These are phyloP conservation scores for Nomada goodeniana DNA, from an alignment of 2,888 invertebrate species.

Conservation along the genomic window DNA sequence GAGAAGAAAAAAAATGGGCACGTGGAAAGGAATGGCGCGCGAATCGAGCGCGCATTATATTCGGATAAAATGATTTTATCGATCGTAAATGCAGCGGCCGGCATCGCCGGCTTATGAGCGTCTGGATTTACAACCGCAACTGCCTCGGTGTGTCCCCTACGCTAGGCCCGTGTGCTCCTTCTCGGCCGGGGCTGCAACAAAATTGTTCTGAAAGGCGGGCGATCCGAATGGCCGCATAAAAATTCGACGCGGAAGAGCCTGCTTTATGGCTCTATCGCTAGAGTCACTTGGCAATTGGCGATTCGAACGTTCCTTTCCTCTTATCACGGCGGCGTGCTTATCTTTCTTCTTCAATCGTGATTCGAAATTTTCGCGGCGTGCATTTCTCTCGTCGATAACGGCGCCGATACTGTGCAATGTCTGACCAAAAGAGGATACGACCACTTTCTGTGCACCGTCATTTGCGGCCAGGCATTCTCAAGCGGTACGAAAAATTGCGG, in stretches of 20 bases:
- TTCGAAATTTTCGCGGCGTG: too few species aligned
- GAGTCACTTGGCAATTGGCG: neutral
- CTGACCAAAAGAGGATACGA: too few species aligned
- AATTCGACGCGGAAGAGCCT: slow-evolving; percentile 28
- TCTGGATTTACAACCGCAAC: slow-evolving; percentile 64
- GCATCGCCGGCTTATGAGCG: slow-evolving; percentile 66
- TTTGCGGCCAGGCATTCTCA: too few species aligned
- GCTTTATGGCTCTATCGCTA: slow-evolving; percentile 44
- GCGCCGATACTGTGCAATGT: too few species aligned
- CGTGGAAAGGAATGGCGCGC: slow-evolving; percentile 54
- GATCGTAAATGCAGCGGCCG: slow-evolving; percentile 72
- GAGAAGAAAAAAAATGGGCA: slow-evolving; percentile 3
- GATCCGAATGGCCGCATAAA: slow-evolving; percentile 37
- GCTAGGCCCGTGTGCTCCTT: neutral
- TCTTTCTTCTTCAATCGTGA: neutral
- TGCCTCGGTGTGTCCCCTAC: slow-evolving; percentile 12
- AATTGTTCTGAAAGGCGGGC: slow-evolving; percentile 40
- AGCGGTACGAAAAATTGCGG: too few species aligned
- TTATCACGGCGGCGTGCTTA: neutral
- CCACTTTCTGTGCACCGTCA: too few species aligned
- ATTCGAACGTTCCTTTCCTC: neutral
- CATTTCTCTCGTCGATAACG: too few species aligned
- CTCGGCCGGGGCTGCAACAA: slow-evolving; percentile 30
- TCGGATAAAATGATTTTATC: slow-evolving; percentile 76
- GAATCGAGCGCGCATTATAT: slow-evolving; percentile 71